Evolutionary conservation across 2,113 vertebrate species (phyloP), one percentile per base, ranked within the genome.

Genomic region (Climacteris rufus): DNA sequence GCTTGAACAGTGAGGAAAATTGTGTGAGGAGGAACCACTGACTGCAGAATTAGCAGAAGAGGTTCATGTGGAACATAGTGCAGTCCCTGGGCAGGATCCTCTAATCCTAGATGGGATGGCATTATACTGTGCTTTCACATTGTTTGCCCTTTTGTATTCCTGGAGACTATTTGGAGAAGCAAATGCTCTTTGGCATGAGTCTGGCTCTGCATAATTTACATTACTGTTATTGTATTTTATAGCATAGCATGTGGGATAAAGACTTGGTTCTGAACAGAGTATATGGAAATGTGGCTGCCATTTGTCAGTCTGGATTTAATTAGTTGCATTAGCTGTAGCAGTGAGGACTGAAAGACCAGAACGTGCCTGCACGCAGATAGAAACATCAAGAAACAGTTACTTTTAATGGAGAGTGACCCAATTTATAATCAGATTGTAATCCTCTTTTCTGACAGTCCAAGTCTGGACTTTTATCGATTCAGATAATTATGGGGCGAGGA

Each of bases 81-180:
- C 11, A 23, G 64, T 7, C 89, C n/a, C 61, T 59, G 47, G 47
- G 79, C 66, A 83, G 70, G 35, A 35, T 42, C 45, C 77, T 89
- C 89, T 79, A n/a, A 83, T 88, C 63, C 93, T 95, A 89, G 68
- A 83, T 52, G 86, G 64, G 76, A 50, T 83, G 78, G 92, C 66
- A 53, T 92, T 86, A 57, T 61, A 40, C 30, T 53, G 28, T 18
- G 33, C 83, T 96, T 93, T 95, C 85, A 65, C 45, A 61, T 52
- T 74, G 85, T 47, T 70, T 88, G 78, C 52, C 83, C 76, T 77
- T 93, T 93, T 87, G 85, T 96, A 64, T 92, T 96, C n/a, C 53
- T 4, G 1, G 45, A 28, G 35, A 86, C 93, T 97, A 93, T 95
- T 92, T 96, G 69, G 60, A 93, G 92, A 83, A 94, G 49, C 72